Evolutionary conservation across 1,140 invertebrate species (phyloP).

Genomic region (Sinella curviseta): DNA sequence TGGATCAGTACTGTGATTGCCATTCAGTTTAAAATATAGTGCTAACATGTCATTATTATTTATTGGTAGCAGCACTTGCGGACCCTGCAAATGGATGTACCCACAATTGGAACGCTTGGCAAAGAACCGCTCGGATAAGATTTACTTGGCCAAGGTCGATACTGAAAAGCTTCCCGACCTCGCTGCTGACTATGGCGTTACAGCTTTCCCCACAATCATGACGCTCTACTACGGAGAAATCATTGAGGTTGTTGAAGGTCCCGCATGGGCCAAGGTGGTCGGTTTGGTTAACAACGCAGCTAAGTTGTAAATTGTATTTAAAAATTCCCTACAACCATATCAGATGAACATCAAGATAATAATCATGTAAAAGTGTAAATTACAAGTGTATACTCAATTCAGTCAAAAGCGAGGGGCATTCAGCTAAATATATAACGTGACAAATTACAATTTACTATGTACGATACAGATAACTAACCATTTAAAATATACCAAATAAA

Average conservation of each 20-base stretch:
- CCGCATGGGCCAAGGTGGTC: not conserved
- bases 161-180: not conserved
- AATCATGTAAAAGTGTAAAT: too few relatives aligned
- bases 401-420: too few relatives aligned
- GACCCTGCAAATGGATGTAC: conserved; percentile 11
- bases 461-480: too few relatives aligned
- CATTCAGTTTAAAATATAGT: not conserved
- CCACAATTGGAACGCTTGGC: conserved; percentile 4
- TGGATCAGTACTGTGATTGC: too few relatives aligned
- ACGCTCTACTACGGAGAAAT: conserved; percentile 10
- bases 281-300: not conserved
- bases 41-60: not conserved
- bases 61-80: not conserved
- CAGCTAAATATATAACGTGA: too few relatives aligned
- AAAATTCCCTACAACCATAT: not conserved
- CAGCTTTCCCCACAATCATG: not conserved
- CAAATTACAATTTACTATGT: too few relatives aligned
- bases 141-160: conserved; percentile 6
- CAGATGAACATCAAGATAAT: too few relatives aligned
- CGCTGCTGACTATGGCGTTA: conserved; percentile 7
- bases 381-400: too few relatives aligned
- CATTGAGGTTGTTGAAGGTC: not conserved
- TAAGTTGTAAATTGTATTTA: not conserved
- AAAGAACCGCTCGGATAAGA: conserved; percentile 1
- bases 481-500: too few relatives aligned